phyloP scores from a whole-genome alignment of 2,888 invertebrate genomes.

The Pharmacophagus antenor region DNA sequence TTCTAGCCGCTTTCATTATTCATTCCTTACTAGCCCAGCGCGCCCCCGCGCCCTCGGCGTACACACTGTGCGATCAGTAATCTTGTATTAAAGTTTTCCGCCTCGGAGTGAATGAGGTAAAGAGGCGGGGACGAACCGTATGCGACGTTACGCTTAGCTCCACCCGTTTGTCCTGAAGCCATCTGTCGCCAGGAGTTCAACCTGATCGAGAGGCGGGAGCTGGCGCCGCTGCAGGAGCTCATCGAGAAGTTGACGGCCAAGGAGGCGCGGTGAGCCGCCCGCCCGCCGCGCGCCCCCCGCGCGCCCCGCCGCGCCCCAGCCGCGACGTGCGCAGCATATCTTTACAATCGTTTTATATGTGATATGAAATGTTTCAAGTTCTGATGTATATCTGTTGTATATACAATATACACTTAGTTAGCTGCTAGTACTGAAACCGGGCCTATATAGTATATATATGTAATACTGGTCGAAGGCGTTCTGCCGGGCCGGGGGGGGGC shows the following conservation, averaged over 20 bases:
- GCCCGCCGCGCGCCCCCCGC: conserved; percentile 3
- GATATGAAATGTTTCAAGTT: background rate
- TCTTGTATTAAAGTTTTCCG: too few species aligned
- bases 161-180: background rate
- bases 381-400: background rate
- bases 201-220: conserved; percentile 96
- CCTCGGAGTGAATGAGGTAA: too few species aligned
- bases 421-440: background rate
- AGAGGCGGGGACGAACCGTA: too few species aligned
- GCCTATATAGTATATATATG: background rate
- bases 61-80: too few species aligned
- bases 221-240: conserved; percentile 97
- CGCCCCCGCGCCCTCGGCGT: too few species aligned
- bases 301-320: conserved; percentile 4
- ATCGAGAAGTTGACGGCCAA: conserved; percentile 97
- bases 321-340: background rate
- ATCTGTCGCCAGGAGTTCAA: conserved; percentile 92
- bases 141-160: background rate
- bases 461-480: background rate
- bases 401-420: too few species aligned
- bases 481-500: too few species aligned
- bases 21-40: too few species aligned
- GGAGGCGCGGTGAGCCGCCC: conserved; percentile 87
- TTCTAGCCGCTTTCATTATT: too few species aligned
- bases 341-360: background rate